Evolutionary conservation across 2,797 vertebrate genomes (phyloP).

Genomic region (Oceanodroma leucorhoa): DNA sequence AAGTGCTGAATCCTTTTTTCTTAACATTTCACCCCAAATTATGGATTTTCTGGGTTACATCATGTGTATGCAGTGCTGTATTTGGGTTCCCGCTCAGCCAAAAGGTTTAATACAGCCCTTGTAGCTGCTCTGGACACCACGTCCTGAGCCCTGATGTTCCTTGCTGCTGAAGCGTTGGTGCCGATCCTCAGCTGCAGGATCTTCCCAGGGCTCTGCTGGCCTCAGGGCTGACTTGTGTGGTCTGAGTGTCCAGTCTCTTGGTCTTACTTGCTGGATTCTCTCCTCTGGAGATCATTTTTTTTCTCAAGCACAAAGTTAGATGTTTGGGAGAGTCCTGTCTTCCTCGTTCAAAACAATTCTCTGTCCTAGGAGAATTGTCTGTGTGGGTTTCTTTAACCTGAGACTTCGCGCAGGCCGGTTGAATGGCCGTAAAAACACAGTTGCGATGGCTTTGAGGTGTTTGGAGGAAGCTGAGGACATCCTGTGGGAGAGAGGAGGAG

Average conservation of each 20-base stretch:
- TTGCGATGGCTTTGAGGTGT: no score
- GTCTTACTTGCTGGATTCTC: not conserved
- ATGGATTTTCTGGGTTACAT: not conserved
- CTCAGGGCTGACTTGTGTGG: not conserved
- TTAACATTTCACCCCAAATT: not conserved
- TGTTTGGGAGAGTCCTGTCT: not conserved
- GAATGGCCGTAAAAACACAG: not conserved
- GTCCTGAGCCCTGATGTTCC: not conserved
- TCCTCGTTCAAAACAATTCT: not conserved
- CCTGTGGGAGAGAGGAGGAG: no score
- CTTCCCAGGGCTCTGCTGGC: not conserved
- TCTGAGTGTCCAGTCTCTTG: accelerated
- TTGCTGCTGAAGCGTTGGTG: not conserved
- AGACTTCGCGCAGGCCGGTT: accelerated
- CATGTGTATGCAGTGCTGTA: no score
- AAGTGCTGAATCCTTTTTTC: not conserved
- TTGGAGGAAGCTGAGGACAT: not conserved
- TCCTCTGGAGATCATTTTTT: not conserved
- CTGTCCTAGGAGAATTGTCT: not conserved
- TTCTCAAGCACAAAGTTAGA: accelerated
- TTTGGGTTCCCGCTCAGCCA: not conserved
- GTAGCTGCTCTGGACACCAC: accelerated
- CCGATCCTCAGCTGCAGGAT: not conserved
- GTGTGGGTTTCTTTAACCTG: no score
- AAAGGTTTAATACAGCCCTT: not conserved